Evolutionary conservation across 1,140 invertebrate genomes (phyloP).

Genomic region (Onthophagus taurus): DNA sequence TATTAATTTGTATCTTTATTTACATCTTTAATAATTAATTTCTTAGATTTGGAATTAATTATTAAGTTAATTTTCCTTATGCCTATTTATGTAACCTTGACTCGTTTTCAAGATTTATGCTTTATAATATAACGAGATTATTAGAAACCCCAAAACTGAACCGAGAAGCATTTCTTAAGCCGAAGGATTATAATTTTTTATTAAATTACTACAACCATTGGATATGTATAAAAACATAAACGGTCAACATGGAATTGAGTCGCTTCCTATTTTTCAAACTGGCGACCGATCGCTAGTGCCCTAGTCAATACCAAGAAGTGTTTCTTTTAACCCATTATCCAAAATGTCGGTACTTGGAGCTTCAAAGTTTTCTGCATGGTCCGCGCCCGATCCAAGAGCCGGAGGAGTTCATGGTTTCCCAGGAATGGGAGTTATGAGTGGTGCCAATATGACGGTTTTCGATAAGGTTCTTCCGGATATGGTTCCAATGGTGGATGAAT

Average conservation of each 20-base stretch:
- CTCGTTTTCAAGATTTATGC: too few species aligned
- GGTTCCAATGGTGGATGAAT: conserved; percentile 57
- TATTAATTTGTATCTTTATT: too few species aligned
- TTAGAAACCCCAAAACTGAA: too few species aligned
- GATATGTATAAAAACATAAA: not conserved
- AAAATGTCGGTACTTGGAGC: conserved; percentile 38
- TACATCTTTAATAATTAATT: too few species aligned
- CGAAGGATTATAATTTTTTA: not conserved
- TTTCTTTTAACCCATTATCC: conserved; percentile 2
- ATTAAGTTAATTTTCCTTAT: too few species aligned
- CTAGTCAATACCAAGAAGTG: too few species aligned
- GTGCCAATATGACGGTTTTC: conserved; percentile 59
- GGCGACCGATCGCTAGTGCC: not conserved
- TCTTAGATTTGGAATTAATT: too few species aligned
- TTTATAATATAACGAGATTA: too few species aligned
- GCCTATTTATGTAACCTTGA: too few species aligned
- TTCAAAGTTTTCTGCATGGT: conserved; percentile 35
- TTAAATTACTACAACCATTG: not conserved
- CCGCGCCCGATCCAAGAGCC: conserved; percentile 17
- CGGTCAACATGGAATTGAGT: not conserved
- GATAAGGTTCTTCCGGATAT: conserved; percentile 65
- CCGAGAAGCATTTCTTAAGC: not conserved
- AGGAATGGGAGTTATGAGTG: too few species aligned
- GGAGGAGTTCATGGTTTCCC: conserved; percentile 23
- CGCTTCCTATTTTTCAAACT: too few species aligned